These are phyloP conservation scores for Syrmaticus mikado DNA, from an alignment of 2,113 vertebrate species.

Conservation along the genomic window DNA sequence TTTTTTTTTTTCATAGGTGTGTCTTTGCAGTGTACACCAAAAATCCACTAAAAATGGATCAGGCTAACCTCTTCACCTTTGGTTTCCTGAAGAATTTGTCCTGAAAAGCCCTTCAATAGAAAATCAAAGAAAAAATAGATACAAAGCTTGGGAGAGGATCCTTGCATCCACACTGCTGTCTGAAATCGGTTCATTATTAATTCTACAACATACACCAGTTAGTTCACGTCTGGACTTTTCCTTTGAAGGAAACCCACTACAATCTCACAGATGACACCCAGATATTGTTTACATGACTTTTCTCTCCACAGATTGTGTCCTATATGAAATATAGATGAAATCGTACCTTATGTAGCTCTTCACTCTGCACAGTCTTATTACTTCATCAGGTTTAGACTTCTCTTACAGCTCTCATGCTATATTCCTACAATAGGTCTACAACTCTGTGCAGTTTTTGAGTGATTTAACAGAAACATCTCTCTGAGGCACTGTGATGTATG, in stretches of 20 bases:
- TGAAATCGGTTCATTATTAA: rapidly evolving
- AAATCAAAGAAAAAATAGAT: neutral
- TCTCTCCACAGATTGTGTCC: neutral
- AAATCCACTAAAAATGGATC: neutral
- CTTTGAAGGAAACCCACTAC: neutral
- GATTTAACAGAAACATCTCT: neutral
- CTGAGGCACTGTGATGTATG: rapidly evolving
- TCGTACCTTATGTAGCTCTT: neutral
- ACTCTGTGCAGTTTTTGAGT: neutral
- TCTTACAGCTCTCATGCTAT: neutral
- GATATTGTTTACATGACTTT: neutral
- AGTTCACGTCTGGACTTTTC: neutral
- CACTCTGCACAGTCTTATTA: neutral
- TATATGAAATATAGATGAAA: neutral
- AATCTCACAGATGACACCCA: neutral
- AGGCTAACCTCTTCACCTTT: neutral
- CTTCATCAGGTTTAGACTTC: neutral
- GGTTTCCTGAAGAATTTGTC: neutral
- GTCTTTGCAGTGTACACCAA: neutral
- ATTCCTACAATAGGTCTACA: neutral
- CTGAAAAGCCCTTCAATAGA: neutral
- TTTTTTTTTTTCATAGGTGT: neutral
- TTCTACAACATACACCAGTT: neutral
- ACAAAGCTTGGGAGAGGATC: rapidly evolving
- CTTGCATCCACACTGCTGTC: rapidly evolving